Evolutionary conservation across 2,888 invertebrate genomes (phyloP), one percentile per base, ranked within the genome.

Genomic region (Tetragonisca angustula): DNA sequence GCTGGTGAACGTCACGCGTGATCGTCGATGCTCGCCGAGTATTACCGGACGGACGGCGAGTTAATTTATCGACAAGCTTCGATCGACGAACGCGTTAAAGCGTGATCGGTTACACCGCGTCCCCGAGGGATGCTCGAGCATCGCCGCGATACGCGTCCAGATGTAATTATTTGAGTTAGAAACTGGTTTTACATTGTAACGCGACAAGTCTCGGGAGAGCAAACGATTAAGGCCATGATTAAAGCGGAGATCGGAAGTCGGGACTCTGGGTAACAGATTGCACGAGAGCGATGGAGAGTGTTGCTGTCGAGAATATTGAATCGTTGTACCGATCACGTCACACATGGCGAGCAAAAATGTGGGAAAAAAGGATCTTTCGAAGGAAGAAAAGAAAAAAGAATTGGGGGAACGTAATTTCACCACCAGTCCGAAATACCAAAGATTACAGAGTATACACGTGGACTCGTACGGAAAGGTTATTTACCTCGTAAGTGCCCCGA

Each of bases 11-110:
- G 69, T 69, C 76, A 72, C 65, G 77, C 77, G 61, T 36, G 77
- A 65, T 65, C 77, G 56, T 65, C 49, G 77, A 32, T 43, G 36
- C 21, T 43, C 49, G 77, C 71, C 32, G 17, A 19, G 24, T 11
- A 70, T 36, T 69, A 21, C 43, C 43, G 50, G 50, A 64, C 80
- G n/a, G 43, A 71, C 52, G 68, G 68, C 61, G 68, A 76, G 68
- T 77, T 80, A 81, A 81, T 81, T 77, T 71, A 77, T 71, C 80
- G 70, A 32, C 27, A 59, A 77, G 80, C 65, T 65, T 71, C 65
- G 56, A 17, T 32, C 49, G 52, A 56, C n/a, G 32, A 52, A 24
- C 64, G 32, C 43, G 27, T 62, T 27, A 64, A 64, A 64, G 24
- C 50, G 59, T 77, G 64, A 71, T 77, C 76, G 43, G 17, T 61